Base-by-base conservation (phyloP, 2,113 vertebrate genomes). In the Rattus rattus region DNA sequence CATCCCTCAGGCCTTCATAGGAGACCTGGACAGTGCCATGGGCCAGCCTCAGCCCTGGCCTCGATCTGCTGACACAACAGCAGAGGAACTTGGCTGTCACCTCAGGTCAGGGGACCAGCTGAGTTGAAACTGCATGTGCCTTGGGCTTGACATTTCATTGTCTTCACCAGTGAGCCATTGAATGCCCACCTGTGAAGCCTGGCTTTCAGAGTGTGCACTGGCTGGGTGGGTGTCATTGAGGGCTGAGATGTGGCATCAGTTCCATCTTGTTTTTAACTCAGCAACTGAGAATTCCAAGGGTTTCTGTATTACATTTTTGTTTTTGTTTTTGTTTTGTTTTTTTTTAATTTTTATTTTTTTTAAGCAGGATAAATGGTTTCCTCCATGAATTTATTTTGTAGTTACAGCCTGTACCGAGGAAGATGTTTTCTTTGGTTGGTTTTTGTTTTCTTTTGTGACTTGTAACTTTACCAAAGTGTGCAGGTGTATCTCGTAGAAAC, bases 401-500 rank as follows among this genome's bases (percentile, higher is more conserved):
- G 95, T 96, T 96, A 70, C 65, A 69, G 89, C 92, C 11, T 47
- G 95, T 96, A 92, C 43, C n/a, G 2, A 10, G 91, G 75, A 91
- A 95, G 56, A 91, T 19, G 22, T 83, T 72, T 81, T 69, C 24
- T 4, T 69, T 33, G 49, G 69, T 49, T 49, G 39, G 17, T 33
- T 83, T 88, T 28, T 63, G 56, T 76, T 72, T 43, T 84, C 39
- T 76, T 91, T 94, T 73, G 93, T 96, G 33, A 95, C 96, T 95
- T 86, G 94, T 97, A 28, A 33, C 96, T 98, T 90, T 8, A 94
- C 97, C 98, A 98, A 98, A 98, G 98, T 98, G 98, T 98, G 97
- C 98, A 98, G 98, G 97, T 2, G 97, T 99, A 98, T 98, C 98
- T 99, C 98, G 97, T 93, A 97, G 96, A 98, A 90, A 89, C 79